Evolutionary conservation across 2,888 invertebrate species (phyloP), one percentile per base, ranked within the genome.

Genomic region (Gortyna flavago): DNA sequence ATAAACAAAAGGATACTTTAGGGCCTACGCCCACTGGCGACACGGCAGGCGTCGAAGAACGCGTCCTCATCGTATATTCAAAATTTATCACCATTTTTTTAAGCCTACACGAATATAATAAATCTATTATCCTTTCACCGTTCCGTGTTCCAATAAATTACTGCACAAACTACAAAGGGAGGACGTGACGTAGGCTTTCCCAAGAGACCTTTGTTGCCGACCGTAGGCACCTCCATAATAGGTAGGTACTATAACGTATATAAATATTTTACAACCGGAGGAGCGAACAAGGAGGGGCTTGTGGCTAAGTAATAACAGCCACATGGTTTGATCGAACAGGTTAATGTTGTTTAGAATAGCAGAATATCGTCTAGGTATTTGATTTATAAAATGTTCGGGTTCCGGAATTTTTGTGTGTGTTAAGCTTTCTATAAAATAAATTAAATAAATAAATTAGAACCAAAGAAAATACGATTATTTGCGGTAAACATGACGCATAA

Each of bases 221-320:
- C 41, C 48, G 18, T 61, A 25, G 41, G 41, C 51, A 35, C n/a
- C 41, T 54, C 57, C 48, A 54, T 18, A 54, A 7, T 59, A 29
- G 29, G 57, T 59, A 29, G 29, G 57, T 4, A 57, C 57, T 13
- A 21, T 29, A 66, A 5, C 21, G 66, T 75, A 57, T 75, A 57
- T 57, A 76, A 64, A 76, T 76, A 76, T 76, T 54, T 54, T 76
- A 57, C 65, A 65, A 75, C 54, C 75, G 6, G 32, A 9, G n/a
- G 16, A n/a, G 8, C 44, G 18, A 70, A 57, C 41, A 29, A 25
- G 7, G n/a, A 54, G 44, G 44, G 11, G 11, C 41, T 41, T 2
- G 2, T 11, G 41, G 41, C 41, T 41, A 11, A 41, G 41, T 41
- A 11, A 41, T 41, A 41, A 11, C 11, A 41, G 38, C 38, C 38